These are phyloP conservation scores for Astropecten irregularis DNA, from an alignment of 53 echinoderm and acorn worm species.

Conservation along the genomic window DNA sequence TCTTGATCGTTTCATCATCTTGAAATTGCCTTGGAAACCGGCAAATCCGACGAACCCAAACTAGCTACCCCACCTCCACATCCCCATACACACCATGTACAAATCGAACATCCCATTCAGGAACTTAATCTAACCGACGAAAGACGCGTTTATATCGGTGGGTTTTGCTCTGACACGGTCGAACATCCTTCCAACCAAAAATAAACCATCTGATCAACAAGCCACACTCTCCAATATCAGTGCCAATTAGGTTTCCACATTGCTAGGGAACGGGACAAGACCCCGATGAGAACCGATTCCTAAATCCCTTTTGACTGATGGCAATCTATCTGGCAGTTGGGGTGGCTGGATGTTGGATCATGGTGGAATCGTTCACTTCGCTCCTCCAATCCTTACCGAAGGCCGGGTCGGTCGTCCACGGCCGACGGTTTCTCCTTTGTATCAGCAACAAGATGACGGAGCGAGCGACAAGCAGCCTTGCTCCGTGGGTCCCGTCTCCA, in stretches of 20 bases:
- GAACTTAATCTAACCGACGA: neutral
- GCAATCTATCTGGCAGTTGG: neutral
- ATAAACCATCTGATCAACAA: neutral
- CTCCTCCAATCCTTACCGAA: slow-evolving; percentile 38
- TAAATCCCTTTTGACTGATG: neutral
- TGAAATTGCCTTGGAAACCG: too few relatives aligned
- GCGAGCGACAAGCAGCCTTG: too few relatives aligned
- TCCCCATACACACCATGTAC: too few relatives aligned
- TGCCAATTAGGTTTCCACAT: neutral
- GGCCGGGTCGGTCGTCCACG: too few relatives aligned
- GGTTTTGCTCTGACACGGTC: neutral
- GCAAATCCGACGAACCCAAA: too few relatives aligned
- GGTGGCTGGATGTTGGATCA: neutral
- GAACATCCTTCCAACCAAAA: neutral
- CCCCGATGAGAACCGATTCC: too few relatives aligned
- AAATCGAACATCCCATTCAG: neutral
- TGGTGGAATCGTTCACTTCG: slow-evolving; percentile 20
- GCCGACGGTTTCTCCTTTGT: too few relatives aligned
- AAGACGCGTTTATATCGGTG: neutral
- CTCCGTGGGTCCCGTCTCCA: too few relatives aligned
- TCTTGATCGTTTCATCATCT: too few relatives aligned
- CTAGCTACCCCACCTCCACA: too few relatives aligned
- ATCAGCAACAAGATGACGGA: too few relatives aligned
- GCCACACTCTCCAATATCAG: neutral
- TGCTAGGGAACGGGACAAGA: too few relatives aligned